Percentiles rank a stretch among this genome's conserved stretches.
phyloP scores from a whole-genome alignment of 2,797 vertebrate species.

The Sebastes taczanowskii region DNA sequence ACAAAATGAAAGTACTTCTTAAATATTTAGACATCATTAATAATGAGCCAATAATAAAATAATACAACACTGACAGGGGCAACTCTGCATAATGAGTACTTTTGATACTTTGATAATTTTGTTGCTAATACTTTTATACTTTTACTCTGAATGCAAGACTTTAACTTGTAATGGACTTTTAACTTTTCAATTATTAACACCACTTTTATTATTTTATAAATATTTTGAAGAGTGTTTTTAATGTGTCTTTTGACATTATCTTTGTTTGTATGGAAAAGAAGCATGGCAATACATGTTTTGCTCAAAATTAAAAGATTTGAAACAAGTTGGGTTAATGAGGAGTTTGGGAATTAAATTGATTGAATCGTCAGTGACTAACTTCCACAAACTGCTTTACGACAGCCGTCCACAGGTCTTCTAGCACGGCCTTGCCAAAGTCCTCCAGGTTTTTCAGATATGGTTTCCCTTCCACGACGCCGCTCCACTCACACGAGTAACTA shows the following conservation, averaged over 20 bases:
- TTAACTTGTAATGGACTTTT: not conserved
- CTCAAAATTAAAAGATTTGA: not conserved
- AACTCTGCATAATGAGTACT: not conserved
- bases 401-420: conserved; percentile 86
- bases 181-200: too few species aligned
- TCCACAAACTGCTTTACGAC: conserved; percentile 81
- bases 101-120: not conserved
- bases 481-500: conserved; percentile 88
- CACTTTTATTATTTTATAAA: not conserved
- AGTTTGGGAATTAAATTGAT: not conserved
- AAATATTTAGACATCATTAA: not conserved
- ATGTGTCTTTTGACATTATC: not conserved
- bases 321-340: not conserved
- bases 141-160: not conserved
- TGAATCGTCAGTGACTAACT: conserved; percentile 61
- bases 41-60: not conserved
- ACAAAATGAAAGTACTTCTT: not conserved
- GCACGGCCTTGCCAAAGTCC: conserved; percentile 80
- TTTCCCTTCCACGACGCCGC: conserved; percentile 81
- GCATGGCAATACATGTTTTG: not conserved
- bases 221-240: not conserved
- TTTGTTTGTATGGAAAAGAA: not conserved
- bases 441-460: conserved; percentile 85
- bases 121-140: not conserved
- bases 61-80: not conserved